phyloP scores from a whole-genome alignment of 2,797 vertebrate species.

The Darevskia mixta region DNA sequence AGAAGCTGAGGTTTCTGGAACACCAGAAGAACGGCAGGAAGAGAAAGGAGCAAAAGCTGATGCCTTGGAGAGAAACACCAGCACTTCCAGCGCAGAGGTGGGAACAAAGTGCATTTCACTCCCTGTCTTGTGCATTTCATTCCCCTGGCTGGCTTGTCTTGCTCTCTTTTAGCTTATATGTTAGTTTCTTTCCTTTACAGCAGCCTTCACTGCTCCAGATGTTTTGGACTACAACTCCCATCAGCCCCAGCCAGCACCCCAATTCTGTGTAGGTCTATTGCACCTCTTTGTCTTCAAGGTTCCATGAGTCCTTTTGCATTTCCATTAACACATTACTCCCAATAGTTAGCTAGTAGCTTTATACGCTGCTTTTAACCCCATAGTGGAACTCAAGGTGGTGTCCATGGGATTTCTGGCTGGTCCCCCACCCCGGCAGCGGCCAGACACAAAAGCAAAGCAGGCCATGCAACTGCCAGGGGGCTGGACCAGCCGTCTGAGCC shows the following conservation, averaged over 20 bases:
- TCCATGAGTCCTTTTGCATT: neutral
- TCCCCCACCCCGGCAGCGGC: neutral
- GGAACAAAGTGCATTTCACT: neutral
- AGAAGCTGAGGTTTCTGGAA: neutral
- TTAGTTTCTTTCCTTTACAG: neutral
- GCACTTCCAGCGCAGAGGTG: slow-evolving; percentile 21
- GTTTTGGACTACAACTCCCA: no score
- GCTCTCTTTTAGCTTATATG: neutral
- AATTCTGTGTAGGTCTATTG: neutral
- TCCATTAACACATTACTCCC: neutral
- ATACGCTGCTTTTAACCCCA: neutral
- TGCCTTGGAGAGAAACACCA: neutral
- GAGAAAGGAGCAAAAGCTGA: slow-evolving; percentile 7
- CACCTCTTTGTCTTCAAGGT: neutral
- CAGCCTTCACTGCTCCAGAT: neutral
- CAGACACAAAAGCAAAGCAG: neutral
- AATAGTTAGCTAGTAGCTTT: neutral
- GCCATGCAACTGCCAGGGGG: neutral
- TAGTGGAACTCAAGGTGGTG: neutral
- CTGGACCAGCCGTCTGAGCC: neutral
- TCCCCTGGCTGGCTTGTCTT: no score
- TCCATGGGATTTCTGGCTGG: neutral
- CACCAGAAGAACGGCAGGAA: neutral
- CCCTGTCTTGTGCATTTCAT: neutral
- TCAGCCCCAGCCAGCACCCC: neutral